Evolutionary conservation across 2,888 invertebrate species (phyloP).

Genomic region (Eudemis profundana): DNA sequence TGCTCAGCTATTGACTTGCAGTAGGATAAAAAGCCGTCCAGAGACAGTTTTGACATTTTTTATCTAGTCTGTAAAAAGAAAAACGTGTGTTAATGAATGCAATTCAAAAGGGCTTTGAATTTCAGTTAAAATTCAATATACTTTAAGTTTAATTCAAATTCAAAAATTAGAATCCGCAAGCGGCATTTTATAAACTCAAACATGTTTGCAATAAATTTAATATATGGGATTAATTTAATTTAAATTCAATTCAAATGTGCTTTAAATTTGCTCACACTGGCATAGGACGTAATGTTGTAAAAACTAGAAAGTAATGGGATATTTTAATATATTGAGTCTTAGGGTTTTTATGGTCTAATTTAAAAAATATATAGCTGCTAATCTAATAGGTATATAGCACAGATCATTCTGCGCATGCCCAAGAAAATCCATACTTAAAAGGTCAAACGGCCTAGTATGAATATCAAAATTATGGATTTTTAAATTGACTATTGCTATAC

Average conservation of each 20-base stretch:
- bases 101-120: slow-evolving; percentile 14
- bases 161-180: background rate
- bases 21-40: slow-evolving; percentile 85
- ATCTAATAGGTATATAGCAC: slow-evolving; percentile 41
- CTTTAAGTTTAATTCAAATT: background rate
- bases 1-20: slow-evolving; percentile 85
- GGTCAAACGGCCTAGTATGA: slow-evolving; percentile 49
- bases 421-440: slow-evolving; percentile 54
- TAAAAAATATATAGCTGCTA: background rate
- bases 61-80: slow-evolving; percentile 79
- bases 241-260: background rate
- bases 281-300: no score
- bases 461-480: slow-evolving; percentile 8
- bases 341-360: background rate
- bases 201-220: background rate
- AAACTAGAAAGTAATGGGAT: background rate
- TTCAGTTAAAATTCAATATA: background rate
- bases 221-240: background rate
- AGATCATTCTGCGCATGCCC: slow-evolving; percentile 54
- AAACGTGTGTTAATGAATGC: slow-evolving; percentile 54
- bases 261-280: background rate
- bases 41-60: slow-evolving; percentile 81
- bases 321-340: background rate
- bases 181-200: background rate
- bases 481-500: slow-evolving; percentile 26